A percentile compares a stretch with the other conserved stretches of the same genome.
phyloP scores from a whole-genome alignment of 2,113 vertebrate genomes.

The Catharus minimus region DNA sequence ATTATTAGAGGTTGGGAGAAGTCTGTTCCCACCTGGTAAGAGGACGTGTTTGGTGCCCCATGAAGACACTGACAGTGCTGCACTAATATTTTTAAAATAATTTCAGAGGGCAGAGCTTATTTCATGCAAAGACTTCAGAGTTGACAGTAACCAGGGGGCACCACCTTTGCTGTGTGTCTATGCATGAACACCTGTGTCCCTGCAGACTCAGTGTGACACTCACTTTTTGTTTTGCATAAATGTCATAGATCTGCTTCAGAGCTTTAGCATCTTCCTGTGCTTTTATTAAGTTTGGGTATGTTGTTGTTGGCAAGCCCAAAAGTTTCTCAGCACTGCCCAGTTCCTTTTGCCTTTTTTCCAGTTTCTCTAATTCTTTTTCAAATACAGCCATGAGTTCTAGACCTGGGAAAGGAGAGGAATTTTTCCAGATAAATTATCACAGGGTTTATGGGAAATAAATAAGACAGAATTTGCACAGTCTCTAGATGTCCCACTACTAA shows the following conservation, averaged over 20 bases:
- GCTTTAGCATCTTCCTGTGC: conserved; percentile 86
- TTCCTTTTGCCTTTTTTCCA: conserved; percentile 76
- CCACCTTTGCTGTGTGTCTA: neutral
- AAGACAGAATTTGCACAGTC: neutral
- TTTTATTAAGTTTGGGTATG: conserved; percentile 79
- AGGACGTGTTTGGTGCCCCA: neutral
- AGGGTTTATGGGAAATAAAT: neutral
- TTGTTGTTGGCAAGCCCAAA: conserved; percentile 82
- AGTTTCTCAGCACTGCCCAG: conserved; percentile 88
- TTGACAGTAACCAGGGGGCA: neutral
- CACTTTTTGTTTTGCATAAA: conserved; percentile 84
- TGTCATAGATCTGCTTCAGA: conserved; percentile 82
- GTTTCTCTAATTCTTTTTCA: conserved; percentile 78
- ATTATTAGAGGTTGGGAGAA: neutral
- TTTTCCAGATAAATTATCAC: neutral
- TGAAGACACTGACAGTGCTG: neutral
- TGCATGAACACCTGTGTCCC: fast-evolving
- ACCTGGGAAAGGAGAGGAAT: conserved; percentile 69
- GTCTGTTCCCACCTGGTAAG: neutral
- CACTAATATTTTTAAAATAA: neutral
- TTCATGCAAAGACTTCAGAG: neutral
- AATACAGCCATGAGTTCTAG: conserved; percentile 77
- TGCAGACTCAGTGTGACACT: neutral
- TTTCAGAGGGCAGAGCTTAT: neutral
- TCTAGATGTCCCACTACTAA: neutral